These are phyloP conservation scores for Pantherophis guttatus DNA, from an alignment of 2,113 vertebrate species.

Conservation along the genomic window DNA sequence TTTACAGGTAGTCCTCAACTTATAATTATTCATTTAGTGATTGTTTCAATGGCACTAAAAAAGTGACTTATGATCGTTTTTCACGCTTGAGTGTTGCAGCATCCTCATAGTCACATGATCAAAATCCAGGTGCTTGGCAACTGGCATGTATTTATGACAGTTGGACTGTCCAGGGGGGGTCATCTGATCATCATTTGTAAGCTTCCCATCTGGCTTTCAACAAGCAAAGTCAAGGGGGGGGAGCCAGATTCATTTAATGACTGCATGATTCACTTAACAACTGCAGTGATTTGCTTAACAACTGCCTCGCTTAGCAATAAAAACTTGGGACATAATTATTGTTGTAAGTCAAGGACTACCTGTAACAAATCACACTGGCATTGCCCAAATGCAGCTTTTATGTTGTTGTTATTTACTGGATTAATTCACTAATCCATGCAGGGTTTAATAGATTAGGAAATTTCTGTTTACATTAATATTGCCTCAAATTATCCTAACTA, in stretches of 20 bases:
- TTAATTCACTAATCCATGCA: neutral
- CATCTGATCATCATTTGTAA: no score
- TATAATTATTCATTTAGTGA: neutral
- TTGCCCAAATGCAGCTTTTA: neutral
- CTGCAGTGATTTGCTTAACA: neutral
- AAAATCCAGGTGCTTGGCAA: neutral
- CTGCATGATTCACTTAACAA: neutral
- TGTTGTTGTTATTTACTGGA: neutral
- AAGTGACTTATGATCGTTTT: neutral
- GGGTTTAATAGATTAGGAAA: neutral
- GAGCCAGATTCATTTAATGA: neutral
- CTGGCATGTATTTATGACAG: neutral
- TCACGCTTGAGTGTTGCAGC: neutral
- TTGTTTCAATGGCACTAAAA: neutral
- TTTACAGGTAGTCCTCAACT: neutral
- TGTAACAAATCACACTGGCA: neutral
- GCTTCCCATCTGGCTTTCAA: no score
- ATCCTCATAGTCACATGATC: neutral
- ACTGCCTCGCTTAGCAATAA: neutral
- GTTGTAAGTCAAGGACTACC: neutral
- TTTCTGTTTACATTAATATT: neutral
- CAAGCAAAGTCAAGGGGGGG: neutral
- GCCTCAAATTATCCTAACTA: neutral
- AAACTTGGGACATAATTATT: neutral
- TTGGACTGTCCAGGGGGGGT: neutral